Conservation (phyloP, 2,888 invertebrate species). For the Protodeltote pygarga region DNA sequence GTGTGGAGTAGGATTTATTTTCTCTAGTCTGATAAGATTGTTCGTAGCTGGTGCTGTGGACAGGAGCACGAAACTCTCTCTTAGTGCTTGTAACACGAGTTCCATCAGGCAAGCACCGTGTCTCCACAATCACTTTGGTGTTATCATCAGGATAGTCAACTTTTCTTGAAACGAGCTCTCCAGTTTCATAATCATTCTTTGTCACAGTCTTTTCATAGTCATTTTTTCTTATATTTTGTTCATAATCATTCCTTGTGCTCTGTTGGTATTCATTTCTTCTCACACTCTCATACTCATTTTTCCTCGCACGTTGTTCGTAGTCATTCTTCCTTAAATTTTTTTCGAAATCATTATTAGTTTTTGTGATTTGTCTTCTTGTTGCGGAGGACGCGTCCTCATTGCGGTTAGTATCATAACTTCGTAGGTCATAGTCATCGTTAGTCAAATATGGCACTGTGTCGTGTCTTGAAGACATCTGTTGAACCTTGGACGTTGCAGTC, state of each 20-base stretch:
- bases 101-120: constrained; percentile 89
- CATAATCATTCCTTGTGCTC: constrained; percentile 52
- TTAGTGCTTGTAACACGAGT: constrained; percentile 90
- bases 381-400: constrained; percentile 57
- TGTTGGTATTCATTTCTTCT: constrained; percentile 53
- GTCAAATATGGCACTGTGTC: constrained; percentile 72
- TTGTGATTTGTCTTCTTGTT: constrained; percentile 53
- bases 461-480: constrained; percentile 71
- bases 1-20: constrained; percentile 64
- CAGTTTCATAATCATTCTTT: constrained; percentile 62
- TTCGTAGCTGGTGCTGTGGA: constrained; percentile 70
- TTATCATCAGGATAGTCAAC: constrained; percentile 89
- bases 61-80: constrained; percentile 87
- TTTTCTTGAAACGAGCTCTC: constrained; percentile 85
- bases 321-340: constrained; percentile 55
- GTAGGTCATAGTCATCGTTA: constrained; percentile 64
- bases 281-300: constrained; percentile 10
- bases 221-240: constrained; percentile 24
- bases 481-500: constrained; percentile 68
- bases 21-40: constrained; percentile 68
- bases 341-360: constrained; percentile 58
- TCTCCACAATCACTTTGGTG: constrained; percentile 89
- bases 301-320: constrained; percentile 24
- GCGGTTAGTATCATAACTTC: constrained; percentile 60
- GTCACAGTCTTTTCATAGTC: constrained; percentile 58